Evolutionary conservation across 2,113 vertebrate genomes (phyloP).

Genomic region (Grammomys surdaster): DNA sequence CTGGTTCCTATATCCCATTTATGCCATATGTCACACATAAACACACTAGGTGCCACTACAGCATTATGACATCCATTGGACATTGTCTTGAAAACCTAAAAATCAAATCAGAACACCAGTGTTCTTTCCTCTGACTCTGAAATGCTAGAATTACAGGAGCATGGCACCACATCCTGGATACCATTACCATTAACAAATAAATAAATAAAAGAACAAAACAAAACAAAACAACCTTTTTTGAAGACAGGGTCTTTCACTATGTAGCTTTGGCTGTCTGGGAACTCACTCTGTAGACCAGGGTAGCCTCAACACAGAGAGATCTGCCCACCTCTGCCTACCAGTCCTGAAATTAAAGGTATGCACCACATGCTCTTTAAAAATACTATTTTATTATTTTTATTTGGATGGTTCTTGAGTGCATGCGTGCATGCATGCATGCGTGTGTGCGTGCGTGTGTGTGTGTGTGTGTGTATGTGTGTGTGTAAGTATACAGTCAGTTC

Average conservation of each 20-base stretch:
- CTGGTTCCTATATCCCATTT: background rate
- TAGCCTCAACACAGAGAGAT: background rate
- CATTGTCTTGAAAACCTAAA: background rate
- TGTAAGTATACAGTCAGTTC: background rate
- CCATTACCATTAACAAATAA: too few relatives aligned
- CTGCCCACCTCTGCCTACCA: background rate
- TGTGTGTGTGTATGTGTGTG: background rate
- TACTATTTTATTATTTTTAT: background rate
- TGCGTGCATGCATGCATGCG: too few relatives aligned
- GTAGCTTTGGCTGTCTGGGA: background rate
- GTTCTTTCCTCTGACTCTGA: background rate
- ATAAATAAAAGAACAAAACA: background rate
- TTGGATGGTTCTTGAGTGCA: too few relatives aligned
- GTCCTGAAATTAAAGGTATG: background rate
- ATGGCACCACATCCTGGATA: background rate
- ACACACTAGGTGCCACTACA: too few relatives aligned
- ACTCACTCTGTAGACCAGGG: background rate
- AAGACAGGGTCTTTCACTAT: background rate
- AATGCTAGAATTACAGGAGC: background rate
- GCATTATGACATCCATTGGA: background rate
- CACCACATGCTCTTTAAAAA: background rate
- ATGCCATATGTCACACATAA: accelerated
- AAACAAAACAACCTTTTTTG: background rate
- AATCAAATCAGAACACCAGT: background rate
- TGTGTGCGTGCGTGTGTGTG: background rate